Conservation (phyloP, 2,797 vertebrate species). For the Melopsittacus undulatus region DNA sequence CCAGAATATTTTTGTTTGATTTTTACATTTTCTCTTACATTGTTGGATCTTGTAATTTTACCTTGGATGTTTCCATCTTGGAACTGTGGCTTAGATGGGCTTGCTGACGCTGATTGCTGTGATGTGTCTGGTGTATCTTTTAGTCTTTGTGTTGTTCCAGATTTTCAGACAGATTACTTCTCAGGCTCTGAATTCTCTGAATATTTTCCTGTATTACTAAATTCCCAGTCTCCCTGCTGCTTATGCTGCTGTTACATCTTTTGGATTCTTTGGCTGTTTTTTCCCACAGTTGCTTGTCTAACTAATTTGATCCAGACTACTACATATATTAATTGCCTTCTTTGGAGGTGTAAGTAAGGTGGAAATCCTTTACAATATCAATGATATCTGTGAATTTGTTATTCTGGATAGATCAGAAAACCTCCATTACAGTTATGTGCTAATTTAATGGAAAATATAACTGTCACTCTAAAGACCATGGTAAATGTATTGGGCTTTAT, state of each 20-base stretch:
- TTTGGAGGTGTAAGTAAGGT: not conserved
- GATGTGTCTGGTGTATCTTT: not conserved
- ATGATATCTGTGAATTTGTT: not conserved
- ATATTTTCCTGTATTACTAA: not conserved
- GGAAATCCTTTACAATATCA: not conserved
- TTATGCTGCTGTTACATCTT: not conserved
- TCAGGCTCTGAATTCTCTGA: not conserved
- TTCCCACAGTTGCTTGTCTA: not conserved
- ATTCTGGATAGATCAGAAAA: not conserved
- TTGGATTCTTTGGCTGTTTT: not conserved
- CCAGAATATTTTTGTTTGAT: not conserved
- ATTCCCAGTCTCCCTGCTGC: not conserved
- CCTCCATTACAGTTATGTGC: not conserved
- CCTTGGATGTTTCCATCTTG: not conserved
- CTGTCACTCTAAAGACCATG: not conserved
- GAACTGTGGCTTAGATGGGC: not conserved
- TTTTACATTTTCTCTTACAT: not conserved
- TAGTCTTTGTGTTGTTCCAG: not conserved
- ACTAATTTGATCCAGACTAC: not conserved
- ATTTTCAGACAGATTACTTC: not conserved
- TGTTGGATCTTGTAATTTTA: not conserved
- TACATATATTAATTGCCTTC: not conserved
- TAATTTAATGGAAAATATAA: not conserved
- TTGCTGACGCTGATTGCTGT: not conserved
- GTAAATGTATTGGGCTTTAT: not conserved